Conservation (phyloP, 2,113 vertebrate genomes). For the Alosa alosa region DNA sequence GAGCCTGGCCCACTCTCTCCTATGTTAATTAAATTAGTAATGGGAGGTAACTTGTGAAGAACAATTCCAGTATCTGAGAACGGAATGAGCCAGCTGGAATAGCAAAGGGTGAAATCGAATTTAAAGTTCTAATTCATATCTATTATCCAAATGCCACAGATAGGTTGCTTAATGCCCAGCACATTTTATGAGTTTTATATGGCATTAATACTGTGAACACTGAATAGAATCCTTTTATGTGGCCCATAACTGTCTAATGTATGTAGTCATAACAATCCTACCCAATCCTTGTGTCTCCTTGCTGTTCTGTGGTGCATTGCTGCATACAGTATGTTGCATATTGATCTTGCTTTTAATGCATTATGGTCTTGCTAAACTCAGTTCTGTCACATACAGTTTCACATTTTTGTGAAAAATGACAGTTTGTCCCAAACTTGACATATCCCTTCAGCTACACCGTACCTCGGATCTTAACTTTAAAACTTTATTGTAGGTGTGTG, state of each 20-base stretch:
- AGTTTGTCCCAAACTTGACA: neutral
- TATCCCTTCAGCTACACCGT: neutral
- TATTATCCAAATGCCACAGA: conserved; percentile 13
- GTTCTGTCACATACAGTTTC: neutral
- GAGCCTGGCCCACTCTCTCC: conserved; percentile 31
- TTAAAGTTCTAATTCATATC: conserved; percentile 29
- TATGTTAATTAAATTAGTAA: conserved; percentile 61
- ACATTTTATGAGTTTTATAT: conserved; percentile 19
- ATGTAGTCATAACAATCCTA: conserved; percentile 12
- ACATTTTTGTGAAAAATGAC: neutral
- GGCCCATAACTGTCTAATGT: conserved; percentile 8
- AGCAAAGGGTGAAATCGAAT: conserved; percentile 42
- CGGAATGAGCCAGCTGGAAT: neutral
- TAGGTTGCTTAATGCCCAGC: conserved; percentile 1
- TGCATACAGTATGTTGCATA: neutral
- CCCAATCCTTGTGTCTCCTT: neutral
- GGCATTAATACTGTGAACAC: conserved; percentile 8
- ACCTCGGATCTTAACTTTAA: neutral
- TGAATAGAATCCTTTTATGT: conserved; percentile 1
- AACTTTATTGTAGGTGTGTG: neutral
- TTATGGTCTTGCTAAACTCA: neutral
- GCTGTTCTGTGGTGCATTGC: neutral
- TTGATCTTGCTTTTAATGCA: neutral
- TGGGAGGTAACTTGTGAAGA: conserved; percentile 35
- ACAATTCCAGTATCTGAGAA: conserved; percentile 29